phyloP scores from a whole-genome alignment of 2,113 vertebrate genomes.

The Morone saxatilis region DNA sequence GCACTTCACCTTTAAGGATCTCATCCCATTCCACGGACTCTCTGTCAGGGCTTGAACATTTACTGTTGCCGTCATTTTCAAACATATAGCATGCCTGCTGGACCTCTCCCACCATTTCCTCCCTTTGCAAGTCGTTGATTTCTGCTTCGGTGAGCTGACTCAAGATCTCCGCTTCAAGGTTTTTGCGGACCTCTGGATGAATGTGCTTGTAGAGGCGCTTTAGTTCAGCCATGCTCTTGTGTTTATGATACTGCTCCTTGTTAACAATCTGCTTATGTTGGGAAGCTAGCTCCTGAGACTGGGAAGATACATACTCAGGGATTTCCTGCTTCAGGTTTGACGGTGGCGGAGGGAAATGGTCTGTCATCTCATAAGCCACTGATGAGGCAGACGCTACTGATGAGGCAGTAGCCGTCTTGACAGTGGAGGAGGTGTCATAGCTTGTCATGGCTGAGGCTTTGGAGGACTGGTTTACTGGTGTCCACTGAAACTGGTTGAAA shows the following conservation, averaged over 20 bases:
- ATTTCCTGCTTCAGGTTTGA: slow-evolving; percentile 79
- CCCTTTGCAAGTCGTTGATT: slow-evolving; percentile 69
- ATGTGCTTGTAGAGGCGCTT: slow-evolving; percentile 90
- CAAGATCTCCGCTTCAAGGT: slow-evolving; percentile 86
- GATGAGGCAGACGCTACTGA: slow-evolving; percentile 68
- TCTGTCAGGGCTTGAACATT: slow-evolving; percentile 84
- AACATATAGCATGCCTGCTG: slow-evolving; percentile 86
- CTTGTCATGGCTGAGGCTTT: slow-evolving; percentile 74
- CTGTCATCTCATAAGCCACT: slow-evolving; percentile 69
- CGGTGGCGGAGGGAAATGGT: slow-evolving; percentile 83
- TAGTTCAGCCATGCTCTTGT: slow-evolving; percentile 88
- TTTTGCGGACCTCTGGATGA: slow-evolving; percentile 89
- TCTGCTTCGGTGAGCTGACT: slow-evolving; percentile 85
- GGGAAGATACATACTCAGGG: slow-evolving; percentile 79
- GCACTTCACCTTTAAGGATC: slow-evolving; percentile 90
- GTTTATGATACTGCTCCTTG: slow-evolving; percentile 87
- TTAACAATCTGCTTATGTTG: slow-evolving; percentile 70
- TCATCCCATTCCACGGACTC: slow-evolving; percentile 89
- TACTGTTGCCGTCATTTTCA: slow-evolving; percentile 84
- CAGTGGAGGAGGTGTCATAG: slow-evolving; percentile 75
- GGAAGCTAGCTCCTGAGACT: slow-evolving; percentile 64
- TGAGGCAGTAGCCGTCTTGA: slow-evolving; percentile 35
- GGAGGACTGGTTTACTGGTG: slow-evolving; percentile 78
- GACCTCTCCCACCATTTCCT: slow-evolving; percentile 82
- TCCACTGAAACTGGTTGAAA: slow-evolving; percentile 86